A percentile compares a stretch with the other conserved stretches of the same genome.
These are phyloP conservation scores for Theodoxus fluviatilis DNA, from an alignment of 2,888 invertebrate species.

Conservation along the genomic window DNA sequence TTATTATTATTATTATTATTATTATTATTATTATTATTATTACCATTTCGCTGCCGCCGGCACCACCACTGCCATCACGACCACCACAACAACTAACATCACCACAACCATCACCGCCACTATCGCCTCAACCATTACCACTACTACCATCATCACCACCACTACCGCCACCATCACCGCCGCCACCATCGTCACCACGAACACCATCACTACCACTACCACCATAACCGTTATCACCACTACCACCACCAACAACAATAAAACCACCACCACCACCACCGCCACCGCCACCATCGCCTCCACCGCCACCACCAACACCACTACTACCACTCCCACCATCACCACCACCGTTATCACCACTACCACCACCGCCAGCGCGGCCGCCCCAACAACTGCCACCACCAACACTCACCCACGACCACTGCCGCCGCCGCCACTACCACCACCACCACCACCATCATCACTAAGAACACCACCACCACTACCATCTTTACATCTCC, in stretches of 20 bases:
- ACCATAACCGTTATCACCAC: not conserved
- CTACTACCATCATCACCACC: not conserved
- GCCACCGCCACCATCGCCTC: constrained; percentile 19
- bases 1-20: too few species aligned
- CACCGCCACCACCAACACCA: constrained; percentile 6
- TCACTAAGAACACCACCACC: constrained; percentile 4
- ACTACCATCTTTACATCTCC: not conserved
- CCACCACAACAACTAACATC: not conserved
- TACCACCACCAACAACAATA: constrained; percentile 16
- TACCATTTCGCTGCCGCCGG: too few species aligned
- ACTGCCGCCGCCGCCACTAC: not conserved
- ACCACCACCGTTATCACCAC: constrained; percentile 3
- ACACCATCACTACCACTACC: constrained; percentile 19
- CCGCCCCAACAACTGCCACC: not conserved
- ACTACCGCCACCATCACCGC: constrained; percentile 11
- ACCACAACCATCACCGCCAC: not conserved
- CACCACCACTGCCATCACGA: too few species aligned
- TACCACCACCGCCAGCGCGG: constrained; percentile 5
- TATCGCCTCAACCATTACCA: not conserved
- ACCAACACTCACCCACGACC: not conserved
- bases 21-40: too few species aligned
- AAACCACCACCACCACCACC: not conserved
- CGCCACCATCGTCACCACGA: constrained; percentile 8
- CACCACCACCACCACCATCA: constrained; percentile 20
- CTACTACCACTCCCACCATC: not conserved